Conservation (phyloP, 2,888 invertebrate species). For the Eudasyphora cyanicolor region DNA sequence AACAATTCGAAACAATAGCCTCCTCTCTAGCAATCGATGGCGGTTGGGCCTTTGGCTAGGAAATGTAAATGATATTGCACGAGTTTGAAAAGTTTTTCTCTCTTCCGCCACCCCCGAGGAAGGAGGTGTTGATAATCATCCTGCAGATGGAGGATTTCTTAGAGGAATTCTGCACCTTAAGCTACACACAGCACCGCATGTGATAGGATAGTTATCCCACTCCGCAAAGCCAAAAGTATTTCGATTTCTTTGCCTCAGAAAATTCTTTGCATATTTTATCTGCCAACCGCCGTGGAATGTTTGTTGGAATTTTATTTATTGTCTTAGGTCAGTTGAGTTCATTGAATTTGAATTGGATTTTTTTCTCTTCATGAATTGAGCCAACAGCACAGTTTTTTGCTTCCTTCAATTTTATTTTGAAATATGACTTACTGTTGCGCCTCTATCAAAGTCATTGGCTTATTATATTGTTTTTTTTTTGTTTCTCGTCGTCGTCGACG, state of each 20-base stretch:
- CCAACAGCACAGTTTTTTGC: no score
- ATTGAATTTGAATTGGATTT: constrained; percentile 41
- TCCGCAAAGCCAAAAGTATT: background rate
- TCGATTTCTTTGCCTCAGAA: background rate
- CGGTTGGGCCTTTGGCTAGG: no score
- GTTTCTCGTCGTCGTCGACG: background rate
- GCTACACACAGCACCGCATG: background rate
- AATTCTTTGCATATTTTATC: background rate
- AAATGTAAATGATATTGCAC: background rate
- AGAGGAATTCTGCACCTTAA: background rate
- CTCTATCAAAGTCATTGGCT: constrained; percentile 47
- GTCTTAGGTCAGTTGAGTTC: constrained; percentile 58
- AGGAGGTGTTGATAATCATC: background rate
- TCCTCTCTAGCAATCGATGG: no score
- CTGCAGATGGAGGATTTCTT: background rate
- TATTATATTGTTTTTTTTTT: background rate
- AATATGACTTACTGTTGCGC: constrained; percentile 8
- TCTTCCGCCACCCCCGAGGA: no score
- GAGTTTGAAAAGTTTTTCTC: background rate
- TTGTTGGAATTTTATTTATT: constrained; percentile 37
- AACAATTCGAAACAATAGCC: background rate
- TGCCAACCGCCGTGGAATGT: background rate
- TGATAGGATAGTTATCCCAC: background rate
- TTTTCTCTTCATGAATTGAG: no score
- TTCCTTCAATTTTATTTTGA: constrained; percentile 2